A percentile compares a stretch with the other conserved stretches of the same genome.
Conservation (phyloP, 2,113 vertebrate genomes). For the Zosterops hypoxanthus region DNA sequence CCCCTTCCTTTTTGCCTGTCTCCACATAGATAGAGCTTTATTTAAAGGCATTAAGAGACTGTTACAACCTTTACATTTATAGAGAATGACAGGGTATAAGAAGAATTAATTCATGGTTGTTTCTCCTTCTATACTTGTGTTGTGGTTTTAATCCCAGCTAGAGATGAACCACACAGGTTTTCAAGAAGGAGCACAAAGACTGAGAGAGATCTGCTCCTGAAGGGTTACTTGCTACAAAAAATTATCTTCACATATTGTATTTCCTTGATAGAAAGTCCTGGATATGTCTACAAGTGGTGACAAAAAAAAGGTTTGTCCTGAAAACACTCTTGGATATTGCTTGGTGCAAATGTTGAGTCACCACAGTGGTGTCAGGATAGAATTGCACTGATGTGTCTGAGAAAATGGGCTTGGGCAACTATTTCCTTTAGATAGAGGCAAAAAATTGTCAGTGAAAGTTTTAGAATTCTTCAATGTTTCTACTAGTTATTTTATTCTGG, state of each 20-base stretch:
- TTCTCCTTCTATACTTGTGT: not conserved
- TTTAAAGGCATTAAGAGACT: not conserved
- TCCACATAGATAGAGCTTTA: not conserved
- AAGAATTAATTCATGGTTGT: not conserved
- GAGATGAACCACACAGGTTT: not conserved
- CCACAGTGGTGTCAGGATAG: not conserved
- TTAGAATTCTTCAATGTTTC: not conserved
- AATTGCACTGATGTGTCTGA: not conserved
- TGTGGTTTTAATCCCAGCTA: not conserved
- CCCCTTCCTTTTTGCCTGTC: not conserved
- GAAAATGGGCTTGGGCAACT: not conserved
- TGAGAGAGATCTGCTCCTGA: not conserved
- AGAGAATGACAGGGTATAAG: not conserved
- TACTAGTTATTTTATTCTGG: not conserved
- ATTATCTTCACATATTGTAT: not conserved
- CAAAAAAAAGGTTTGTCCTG: not conserved
- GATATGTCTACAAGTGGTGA: not conserved
- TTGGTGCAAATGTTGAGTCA: not conserved
- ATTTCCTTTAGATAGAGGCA: not conserved
- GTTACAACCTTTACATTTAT: not conserved
- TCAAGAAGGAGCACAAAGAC: not conserved
- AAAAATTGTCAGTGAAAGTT: not conserved
- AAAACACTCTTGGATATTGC: not conserved
- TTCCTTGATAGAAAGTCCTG: not conserved
- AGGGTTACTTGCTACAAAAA: not conserved